A percentile compares a stretch with the other conserved stretches of the same genome.
phyloP scores from a whole-genome alignment of 2,113 vertebrate species.

The Microtus oregoni region DNA sequence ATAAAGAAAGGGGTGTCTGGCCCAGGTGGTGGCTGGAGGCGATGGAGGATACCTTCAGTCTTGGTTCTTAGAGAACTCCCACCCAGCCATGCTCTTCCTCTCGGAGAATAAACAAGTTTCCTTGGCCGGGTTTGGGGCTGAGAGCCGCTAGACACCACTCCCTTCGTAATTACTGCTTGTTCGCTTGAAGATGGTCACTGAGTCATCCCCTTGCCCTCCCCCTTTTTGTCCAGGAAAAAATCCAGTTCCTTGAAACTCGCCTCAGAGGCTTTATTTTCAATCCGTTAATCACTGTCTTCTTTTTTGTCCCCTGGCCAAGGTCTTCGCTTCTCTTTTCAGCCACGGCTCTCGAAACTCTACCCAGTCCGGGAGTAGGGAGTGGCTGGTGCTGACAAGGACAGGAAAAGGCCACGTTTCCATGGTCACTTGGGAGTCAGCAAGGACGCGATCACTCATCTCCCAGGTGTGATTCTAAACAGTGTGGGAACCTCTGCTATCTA shows the following conservation, averaged over 20 bases:
- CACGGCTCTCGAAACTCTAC: not conserved
- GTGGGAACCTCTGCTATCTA: not conserved
- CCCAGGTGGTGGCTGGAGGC: not conserved
- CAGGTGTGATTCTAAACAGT: not conserved
- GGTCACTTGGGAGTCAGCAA: not conserved
- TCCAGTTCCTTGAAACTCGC: slow-evolving; percentile 33
- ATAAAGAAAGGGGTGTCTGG: not conserved
- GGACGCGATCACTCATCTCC: not conserved
- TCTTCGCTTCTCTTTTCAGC: not conserved
- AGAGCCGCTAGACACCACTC: not conserved
- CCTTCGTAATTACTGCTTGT: not conserved
- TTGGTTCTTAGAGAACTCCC: not conserved
- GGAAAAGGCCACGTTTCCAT: slow-evolving; percentile 34
- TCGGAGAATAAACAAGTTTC: not conserved
- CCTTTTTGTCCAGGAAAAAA: not conserved
- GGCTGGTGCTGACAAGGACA: not conserved
- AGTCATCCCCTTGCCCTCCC: not conserved
- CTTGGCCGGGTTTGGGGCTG: not conserved
- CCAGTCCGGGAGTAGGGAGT: not conserved
- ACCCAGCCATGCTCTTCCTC: not conserved
- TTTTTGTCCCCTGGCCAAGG: not conserved
- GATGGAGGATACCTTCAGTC: not conserved
- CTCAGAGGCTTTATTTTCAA: not conserved
- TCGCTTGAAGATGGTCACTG: not conserved
- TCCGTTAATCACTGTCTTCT: not conserved